Evolutionary conservation across 2,797 vertebrate species (phyloP).

Genomic region (Acrossocheilus fasciatus): DNA sequence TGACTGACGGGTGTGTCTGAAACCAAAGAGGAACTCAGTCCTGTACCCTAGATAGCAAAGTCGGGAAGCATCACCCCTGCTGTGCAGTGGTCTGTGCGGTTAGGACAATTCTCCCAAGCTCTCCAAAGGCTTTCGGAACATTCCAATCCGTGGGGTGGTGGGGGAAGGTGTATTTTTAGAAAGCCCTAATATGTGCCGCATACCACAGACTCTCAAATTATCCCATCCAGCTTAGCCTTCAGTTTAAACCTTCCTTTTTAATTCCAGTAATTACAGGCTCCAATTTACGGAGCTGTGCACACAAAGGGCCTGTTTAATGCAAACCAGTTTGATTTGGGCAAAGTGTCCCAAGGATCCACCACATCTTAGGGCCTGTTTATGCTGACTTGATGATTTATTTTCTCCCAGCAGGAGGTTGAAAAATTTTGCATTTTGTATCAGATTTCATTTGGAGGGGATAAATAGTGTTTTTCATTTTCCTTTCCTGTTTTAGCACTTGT

Average conservation of each 20-base stretch:
- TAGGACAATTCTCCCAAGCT: conserved; percentile 77
- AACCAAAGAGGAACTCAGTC: conserved; percentile 54
- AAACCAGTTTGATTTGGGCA: conserved; percentile 87
- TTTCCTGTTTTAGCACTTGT: conserved; percentile 56
- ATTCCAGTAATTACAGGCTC: conserved; percentile 90
- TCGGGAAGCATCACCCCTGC: conserved; percentile 71
- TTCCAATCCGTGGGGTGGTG: conserved; percentile 84
- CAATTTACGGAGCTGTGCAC: conserved; percentile 86
- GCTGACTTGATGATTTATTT: conserved; percentile 86
- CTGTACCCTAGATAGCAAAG: conserved; percentile 62
- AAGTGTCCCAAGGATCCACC: conserved; percentile 84
- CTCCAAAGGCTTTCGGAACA: conserved; percentile 84
- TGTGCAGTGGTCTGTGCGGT: conserved; percentile 74
- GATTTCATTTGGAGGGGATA: conserved; percentile 74
- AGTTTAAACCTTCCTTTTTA: conserved; percentile 90
- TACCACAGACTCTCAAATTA: conserved; percentile 92
- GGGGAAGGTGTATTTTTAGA: conserved; percentile 86
- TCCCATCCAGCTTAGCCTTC: conserved; percentile 87
- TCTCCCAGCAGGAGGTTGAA: conserved; percentile 68
- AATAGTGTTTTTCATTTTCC: conserved; percentile 71
- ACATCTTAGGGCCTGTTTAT: conserved; percentile 84
- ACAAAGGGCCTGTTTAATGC: conserved; percentile 88
- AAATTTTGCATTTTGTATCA: conserved; percentile 76
- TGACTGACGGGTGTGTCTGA: conserved; percentile 53
- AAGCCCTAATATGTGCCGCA: conserved; percentile 88